Evolutionary conservation across 2,113 vertebrate genomes (phyloP).

Genomic region (Lepisosteus osseus): DNA sequence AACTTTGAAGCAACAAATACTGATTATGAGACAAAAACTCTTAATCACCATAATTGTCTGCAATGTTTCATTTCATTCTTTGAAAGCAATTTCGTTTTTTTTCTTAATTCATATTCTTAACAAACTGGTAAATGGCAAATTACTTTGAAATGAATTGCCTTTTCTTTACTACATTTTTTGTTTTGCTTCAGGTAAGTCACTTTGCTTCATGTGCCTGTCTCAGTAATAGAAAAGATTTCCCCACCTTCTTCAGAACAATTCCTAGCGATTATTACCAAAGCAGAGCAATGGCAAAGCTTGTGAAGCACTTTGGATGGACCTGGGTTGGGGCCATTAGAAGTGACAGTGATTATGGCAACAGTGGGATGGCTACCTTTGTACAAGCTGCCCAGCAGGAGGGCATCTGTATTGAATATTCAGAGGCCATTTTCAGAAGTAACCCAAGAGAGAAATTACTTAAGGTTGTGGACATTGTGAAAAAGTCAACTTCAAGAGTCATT

Average conservation of each 20-base stretch:
- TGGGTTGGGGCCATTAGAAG: constrained; percentile 10
- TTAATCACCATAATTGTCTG: no score
- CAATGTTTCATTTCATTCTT: not conserved
- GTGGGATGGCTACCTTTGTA: constrained; percentile 3
- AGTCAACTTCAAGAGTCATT: constrained; percentile 26
- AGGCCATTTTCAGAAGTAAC: constrained; percentile 10
- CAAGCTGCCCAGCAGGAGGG: constrained; percentile 13
- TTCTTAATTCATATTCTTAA: not conserved
- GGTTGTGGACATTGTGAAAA: constrained; percentile 8
- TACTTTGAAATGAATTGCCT: not conserved
- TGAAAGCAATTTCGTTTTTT: not conserved
- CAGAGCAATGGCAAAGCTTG: constrained; percentile 5
- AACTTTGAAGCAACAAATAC: no score
- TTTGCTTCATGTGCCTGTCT: not conserved
- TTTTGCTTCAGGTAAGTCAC: constrained; percentile 5
- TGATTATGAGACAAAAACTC: no score
- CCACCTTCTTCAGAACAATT: constrained; percentile 14
- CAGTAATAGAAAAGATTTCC: constrained; percentile 10
- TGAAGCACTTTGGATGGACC: constrained; percentile 20
- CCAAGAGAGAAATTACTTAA: constrained; percentile 10
- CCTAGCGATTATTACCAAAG: constrained; percentile 7
- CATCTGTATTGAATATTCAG: constrained; percentile 26
- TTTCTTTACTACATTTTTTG: not conserved
- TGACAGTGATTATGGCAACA: constrained; percentile 1
- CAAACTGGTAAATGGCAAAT: not conserved